Evolutionary conservation across 2,888 invertebrate species (phyloP), one percentile per base, ranked within the genome.

Genomic region (Agonopterix subpropinquella): DNA sequence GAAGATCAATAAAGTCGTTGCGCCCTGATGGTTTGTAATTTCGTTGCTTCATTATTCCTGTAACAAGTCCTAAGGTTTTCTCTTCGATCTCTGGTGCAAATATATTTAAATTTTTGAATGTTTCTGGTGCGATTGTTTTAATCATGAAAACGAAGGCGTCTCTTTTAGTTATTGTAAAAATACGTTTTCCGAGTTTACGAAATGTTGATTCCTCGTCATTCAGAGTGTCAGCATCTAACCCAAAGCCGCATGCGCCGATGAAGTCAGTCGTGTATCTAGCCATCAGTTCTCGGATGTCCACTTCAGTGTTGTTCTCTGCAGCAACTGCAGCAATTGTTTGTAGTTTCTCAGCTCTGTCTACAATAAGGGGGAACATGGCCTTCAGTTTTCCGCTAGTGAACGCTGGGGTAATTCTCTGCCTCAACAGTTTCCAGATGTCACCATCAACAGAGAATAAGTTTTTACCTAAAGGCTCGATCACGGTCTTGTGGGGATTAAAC

Each of bases 261-360:
- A 85, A 82, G 54, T 86, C 86, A 1, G 83, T 85, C 1, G 84
- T 83, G 41, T 82, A 86, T 44, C 86, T 69, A 2, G 84, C 84
- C 83, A 86, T 85, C 0, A 84, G 68, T 51, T 85, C 86, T 37
- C 78, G 69, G 2, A 75, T 72, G 50, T 85, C 83, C n/a, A 44
- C 36, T 36, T 47, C 47, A 11, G n/a, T 47, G 9, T 35, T 65
- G 8, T 72, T 67, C 50, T 78, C 77, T 4, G 78, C 70, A 41
- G 78, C 65, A 1, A 67, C n/a, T 62, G 35, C 41, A 9, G 44
- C 47, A 4, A 50, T 41, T 9, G 0, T 44, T 41, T 82, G 76
- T 11, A 87, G 53, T 53, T 77, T 79, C 53, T 80, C 77, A 2
- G 83, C 80, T 56, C 80, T 65, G 1, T 80, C 77, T 10, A 75